Conservation (phyloP, 2,113 vertebrate genomes). For the Dromas ardeola region DNA sequence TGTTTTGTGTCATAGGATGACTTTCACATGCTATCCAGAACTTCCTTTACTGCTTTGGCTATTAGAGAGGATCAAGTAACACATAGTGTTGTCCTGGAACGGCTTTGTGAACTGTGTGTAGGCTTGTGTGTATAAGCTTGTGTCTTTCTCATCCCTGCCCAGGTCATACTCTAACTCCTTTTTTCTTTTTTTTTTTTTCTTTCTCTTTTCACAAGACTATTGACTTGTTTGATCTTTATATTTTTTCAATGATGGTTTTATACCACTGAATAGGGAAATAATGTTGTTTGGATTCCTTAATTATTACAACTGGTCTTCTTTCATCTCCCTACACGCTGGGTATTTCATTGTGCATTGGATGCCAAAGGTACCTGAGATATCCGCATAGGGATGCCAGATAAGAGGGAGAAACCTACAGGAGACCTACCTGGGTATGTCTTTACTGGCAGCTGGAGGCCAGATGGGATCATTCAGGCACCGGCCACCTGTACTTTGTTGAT, state of each 20-base stretch:
- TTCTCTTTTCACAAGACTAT: neutral
- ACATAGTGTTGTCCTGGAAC: neutral
- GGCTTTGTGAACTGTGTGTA: neutral
- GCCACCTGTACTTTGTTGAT: neutral
- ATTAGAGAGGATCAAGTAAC: neutral
- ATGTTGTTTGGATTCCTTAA: neutral
- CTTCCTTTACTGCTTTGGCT: neutral
- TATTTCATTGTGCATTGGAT: neutral
- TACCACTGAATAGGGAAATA: neutral
- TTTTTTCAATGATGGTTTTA: rapidly evolving
- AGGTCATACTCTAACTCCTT: neutral
- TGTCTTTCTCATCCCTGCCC: neutral
- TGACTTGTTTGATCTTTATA: no score
- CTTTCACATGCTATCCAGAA: neutral
- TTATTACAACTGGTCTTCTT: neutral
- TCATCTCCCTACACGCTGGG: rapidly evolving
- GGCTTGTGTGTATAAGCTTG: neutral
- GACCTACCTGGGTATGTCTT: neutral
- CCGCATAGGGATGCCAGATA: neutral
- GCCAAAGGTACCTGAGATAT: neutral
- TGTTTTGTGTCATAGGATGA: neutral
- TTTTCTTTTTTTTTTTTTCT: no score
- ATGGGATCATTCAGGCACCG: neutral
- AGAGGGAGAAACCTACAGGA: neutral
- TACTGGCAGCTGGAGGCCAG: neutral